Base-by-base conservation (phyloP, 2,797 vertebrate genomes). In the Urocyon cinereoargenteus region DNA sequence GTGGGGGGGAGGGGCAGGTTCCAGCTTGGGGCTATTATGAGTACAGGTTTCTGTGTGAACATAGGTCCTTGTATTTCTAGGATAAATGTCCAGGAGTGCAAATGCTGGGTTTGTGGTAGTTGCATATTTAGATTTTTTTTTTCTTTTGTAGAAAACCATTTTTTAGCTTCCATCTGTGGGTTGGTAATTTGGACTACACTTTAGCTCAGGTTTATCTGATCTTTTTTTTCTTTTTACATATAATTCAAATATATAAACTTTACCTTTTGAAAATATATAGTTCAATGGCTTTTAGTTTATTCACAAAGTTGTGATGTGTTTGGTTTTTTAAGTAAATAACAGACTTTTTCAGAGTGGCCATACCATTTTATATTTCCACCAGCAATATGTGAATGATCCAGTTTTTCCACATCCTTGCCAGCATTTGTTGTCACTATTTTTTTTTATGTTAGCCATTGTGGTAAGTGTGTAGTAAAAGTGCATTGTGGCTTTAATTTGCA, bases 311-410 rank as follows among this genome's bases (percentile, higher is more conserved):
- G 18, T 45, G 15, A 19, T 55, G 53, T 73, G 14, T 79, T 70
- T 92, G 28, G 26, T 45, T 92, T 82, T 95, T 73, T 90, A 87
- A 73, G 75, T 87, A 91, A 34, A 34, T 64, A 36, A 36, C 61
- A 45, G 55, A 45, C 7, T 22, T 78, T 66, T 70, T 85, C 59
- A 59, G 77, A 89, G n/a, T 18, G 31, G 51, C 36, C 51, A 3
- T 31, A 22, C 28, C 21, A 9, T 78, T 79, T 78, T 61, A 18
- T 19, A 24, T 62, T 61, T 18, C 34, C 26, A 34, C 22, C 40
- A 28, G 51, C 26, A 55, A 36, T 22, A 7, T 49, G 2, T 22
- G 61, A 49, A 6, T n/a, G 31, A 66, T 40, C 22, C 24, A 12
- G n/a, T 28, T 68, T 61, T 53, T 72, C 75, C 19, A 53, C 51